phyloP scores from a whole-genome alignment of 1,140 invertebrate species.

The Caenorhabditis brenneri region DNA sequence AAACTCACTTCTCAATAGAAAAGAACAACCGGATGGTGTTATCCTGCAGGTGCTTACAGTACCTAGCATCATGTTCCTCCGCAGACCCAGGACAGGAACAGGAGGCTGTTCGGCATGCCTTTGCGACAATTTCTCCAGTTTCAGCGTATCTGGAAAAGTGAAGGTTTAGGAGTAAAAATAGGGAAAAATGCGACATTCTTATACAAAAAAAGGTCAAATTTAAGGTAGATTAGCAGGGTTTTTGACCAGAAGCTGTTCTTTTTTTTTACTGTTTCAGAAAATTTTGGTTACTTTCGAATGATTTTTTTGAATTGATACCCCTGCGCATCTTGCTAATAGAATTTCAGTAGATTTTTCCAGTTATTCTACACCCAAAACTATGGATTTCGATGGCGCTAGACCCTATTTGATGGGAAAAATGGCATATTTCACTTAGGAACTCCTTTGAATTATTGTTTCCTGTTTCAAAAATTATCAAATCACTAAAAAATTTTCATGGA shows the following conservation, averaged over 20 bases:
- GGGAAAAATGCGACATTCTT: neutral
- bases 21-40: neutral
- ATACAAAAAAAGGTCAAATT: too few relatives aligned
- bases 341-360: too few relatives aligned
- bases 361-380: too few relatives aligned
- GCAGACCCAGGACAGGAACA: constrained; percentile 46
- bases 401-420: too few relatives aligned
- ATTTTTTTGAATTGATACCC: neutral
- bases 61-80: constrained; percentile 40
- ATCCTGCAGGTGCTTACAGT: constrained; percentile 43
- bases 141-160: constrained; percentile 36
- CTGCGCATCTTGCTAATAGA: too few relatives aligned
- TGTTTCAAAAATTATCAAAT: too few relatives aligned
- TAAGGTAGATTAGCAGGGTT: neutral
- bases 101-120: constrained; percentile 37
- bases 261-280: neutral
- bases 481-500: too few relatives aligned
- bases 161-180: neutral
- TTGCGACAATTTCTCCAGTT: constrained; percentile 32
- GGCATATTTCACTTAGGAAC: too few relatives aligned
- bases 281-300: neutral
- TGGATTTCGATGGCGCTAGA: too few relatives aligned
- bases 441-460: too few relatives aligned
- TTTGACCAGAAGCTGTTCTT: neutral
- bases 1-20: constrained; percentile 46